Conservation (phyloP, 2,113 vertebrate genomes). For the Gopherus flavomarginatus region DNA sequence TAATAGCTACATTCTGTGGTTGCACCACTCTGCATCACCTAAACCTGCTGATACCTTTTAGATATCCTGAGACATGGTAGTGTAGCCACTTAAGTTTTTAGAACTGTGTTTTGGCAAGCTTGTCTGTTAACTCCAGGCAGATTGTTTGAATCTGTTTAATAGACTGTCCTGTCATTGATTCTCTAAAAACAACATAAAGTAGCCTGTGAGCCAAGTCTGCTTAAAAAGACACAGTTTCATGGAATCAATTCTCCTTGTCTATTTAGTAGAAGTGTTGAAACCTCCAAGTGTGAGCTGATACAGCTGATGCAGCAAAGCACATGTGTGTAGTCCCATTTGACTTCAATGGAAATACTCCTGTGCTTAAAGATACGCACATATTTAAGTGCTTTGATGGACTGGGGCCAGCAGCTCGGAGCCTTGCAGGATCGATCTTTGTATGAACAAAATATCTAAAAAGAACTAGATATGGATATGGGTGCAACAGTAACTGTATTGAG, state of each 20-base stretch:
- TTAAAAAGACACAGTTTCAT: not conserved
- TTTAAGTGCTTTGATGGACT: not conserved
- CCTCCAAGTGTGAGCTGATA: not conserved
- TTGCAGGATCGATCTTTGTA: accelerated
- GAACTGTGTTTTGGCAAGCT: not conserved
- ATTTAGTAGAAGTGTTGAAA: not conserved
- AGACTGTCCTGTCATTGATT: not conserved
- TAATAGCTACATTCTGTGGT: not conserved
- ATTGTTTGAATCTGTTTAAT: not conserved
- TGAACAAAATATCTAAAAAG: not conserved
- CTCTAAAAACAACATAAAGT: not conserved
- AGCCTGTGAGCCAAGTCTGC: not conserved
- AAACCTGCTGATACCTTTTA: not conserved
- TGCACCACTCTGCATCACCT: not conserved
- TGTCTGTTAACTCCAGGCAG: not conserved
- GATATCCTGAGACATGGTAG: not conserved
- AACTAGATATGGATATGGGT: not conserved
- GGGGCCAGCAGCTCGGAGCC: not conserved
- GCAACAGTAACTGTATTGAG: not conserved
- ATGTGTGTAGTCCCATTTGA: not conserved
- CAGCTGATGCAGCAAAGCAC: not conserved
- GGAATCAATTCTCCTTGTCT: not conserved
- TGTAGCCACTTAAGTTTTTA: not conserved
- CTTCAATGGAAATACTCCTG: not conserved
- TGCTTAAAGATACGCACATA: not conserved